Evolutionary conservation across 2,888 invertebrate genomes (phyloP).

Genomic region (Caenorhabditis sp.): DNA sequence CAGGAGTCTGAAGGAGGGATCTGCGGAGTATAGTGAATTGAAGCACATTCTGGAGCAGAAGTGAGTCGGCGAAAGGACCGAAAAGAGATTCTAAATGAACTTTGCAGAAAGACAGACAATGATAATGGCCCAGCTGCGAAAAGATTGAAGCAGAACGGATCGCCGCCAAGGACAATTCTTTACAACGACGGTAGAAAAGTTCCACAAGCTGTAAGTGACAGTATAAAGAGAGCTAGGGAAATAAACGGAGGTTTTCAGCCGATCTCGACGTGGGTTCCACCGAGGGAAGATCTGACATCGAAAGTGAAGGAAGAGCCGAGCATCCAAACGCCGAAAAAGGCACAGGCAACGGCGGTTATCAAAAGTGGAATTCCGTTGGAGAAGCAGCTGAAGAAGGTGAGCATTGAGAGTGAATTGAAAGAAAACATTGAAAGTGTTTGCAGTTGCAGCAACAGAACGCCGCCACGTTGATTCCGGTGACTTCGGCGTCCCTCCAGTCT

Average conservation of each 20-base stretch:
- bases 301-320: constrained; percentile 21
- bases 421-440: not conserved
- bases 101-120: constrained; percentile 13
- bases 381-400: constrained; percentile 37
- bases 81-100: too few relatives aligned
- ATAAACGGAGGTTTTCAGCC: constrained; percentile 26
- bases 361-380: constrained; percentile 38
- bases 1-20: constrained; percentile 24
- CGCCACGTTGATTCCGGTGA: not conserved
- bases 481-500: not conserved
- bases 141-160: constrained; percentile 5
- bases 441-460: not conserved
- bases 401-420: not conserved
- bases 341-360: constrained; percentile 43
- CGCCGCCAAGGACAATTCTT: constrained; percentile 35
- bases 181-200: constrained; percentile 20
- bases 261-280: constrained; percentile 56
- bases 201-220: not conserved
- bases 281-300: constrained; percentile 44
- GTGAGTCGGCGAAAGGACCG: not conserved
- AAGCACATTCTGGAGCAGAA: constrained; percentile 14
- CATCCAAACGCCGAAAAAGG: constrained; percentile 18
- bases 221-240: not conserved
- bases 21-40: constrained; percentile 7
- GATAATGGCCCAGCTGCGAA: constrained; percentile 21